A percentile compares a stretch with the other conserved stretches of the same genome.
phyloP scores from a whole-genome alignment of 1,140 invertebrate genomes.

The Patella vulgata region DNA sequence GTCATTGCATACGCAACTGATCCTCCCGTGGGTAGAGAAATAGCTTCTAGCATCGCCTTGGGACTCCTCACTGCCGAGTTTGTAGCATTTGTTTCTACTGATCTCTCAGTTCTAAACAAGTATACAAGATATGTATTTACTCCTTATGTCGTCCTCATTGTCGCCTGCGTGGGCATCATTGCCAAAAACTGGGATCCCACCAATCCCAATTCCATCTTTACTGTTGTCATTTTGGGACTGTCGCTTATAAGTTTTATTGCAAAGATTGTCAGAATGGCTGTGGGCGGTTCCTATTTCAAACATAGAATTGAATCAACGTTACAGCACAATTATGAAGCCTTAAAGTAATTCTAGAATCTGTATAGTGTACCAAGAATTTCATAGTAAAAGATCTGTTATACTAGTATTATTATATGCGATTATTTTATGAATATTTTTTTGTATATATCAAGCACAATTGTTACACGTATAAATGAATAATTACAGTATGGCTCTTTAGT shows the following conservation, averaged over 20 bases:
- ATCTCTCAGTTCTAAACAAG: slow-evolving; percentile 47
- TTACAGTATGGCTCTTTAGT: too few species aligned
- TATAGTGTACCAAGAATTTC: too few species aligned
- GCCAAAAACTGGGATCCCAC: slow-evolving; percentile 42
- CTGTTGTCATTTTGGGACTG: slow-evolving; percentile 41
- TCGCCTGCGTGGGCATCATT: slow-evolving; percentile 50
- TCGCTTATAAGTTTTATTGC: slow-evolving; percentile 22
- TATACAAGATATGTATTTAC: slow-evolving; percentile 55
- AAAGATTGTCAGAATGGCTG: slow-evolving; percentile 27
- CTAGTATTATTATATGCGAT: too few species aligned
- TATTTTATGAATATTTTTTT: too few species aligned
- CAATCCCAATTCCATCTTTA: slow-evolving; percentile 47
- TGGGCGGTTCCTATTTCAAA: too few species aligned
- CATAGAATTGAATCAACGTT: too few species aligned
- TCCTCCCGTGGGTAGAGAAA: slow-evolving; percentile 14
- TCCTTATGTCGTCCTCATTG: slow-evolving; percentile 52
- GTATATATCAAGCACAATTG: too few species aligned
- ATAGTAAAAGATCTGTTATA: too few species aligned
- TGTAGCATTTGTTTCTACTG: slow-evolving; percentile 39
- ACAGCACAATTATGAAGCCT: too few species aligned
- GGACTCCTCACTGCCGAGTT: slow-evolving; percentile 41
- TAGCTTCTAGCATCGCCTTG: slow-evolving; percentile 40
- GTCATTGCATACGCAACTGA: slow-evolving; percentile 37
- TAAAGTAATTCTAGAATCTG: too few species aligned
- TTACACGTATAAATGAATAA: too few species aligned